phyloP scores from a whole-genome alignment of 1,140 invertebrate species.

The Dufourea novaeangliae region DNA sequence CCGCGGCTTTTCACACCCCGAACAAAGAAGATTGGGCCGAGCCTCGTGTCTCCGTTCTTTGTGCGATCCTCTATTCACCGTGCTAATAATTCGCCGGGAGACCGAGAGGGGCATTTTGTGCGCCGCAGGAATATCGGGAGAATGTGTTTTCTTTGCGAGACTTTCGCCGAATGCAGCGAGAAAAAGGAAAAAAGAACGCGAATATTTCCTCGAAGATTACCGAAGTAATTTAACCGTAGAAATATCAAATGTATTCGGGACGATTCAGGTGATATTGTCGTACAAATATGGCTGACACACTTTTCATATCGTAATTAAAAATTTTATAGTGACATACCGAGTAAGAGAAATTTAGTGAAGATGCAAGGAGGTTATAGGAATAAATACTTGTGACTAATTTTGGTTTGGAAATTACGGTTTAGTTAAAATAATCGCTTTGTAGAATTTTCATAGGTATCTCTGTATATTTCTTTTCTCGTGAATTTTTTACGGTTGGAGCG shows the following conservation, averaged over 20 bases:
- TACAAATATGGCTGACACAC: too few species aligned
- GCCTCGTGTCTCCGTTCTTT: constrained; percentile 33
- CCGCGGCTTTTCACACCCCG: constrained; percentile 28
- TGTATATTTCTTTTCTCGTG: too few species aligned
- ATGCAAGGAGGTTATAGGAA: too few species aligned
- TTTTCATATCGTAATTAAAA: too few species aligned
- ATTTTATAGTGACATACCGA: too few species aligned
- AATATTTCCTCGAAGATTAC: background rate
- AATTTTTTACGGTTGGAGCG: too few species aligned
- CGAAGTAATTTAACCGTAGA: background rate
- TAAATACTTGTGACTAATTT: too few species aligned
- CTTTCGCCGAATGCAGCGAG: constrained; percentile 1
- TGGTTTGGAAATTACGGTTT: too few species aligned
- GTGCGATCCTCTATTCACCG: constrained; percentile 6
- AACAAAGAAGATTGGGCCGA: constrained; percentile 32
- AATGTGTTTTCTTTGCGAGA: background rate
- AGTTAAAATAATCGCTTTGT: too few species aligned
- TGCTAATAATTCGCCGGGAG: constrained; percentile 28
- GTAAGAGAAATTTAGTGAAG: too few species aligned
- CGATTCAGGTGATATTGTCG: background rate
- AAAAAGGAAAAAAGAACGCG: background rate
- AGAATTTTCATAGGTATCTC: too few species aligned
- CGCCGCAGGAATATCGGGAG: background rate
- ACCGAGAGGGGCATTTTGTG: background rate
- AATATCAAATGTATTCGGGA: background rate